Evolutionary conservation across 2,888 invertebrate species (phyloP).

Genomic region (Aphelenchoides bicaudatus): DNA sequence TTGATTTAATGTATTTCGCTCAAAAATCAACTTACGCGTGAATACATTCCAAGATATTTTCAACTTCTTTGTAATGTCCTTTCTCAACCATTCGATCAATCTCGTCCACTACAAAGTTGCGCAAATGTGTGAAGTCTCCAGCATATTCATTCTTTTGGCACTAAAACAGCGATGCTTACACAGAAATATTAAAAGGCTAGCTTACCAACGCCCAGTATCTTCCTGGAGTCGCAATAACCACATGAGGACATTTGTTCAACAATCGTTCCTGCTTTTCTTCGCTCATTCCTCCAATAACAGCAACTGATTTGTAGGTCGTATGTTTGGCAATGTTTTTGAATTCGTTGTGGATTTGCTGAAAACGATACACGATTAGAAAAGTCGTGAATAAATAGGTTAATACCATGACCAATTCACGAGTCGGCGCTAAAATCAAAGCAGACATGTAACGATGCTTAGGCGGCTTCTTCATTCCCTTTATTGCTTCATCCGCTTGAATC

Average conservation of each 20-base stretch:
- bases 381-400: too few relatives aligned
- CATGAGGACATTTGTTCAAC: conserved; percentile 73
- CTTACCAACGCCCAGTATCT: conserved; percentile 87
- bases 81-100: conserved; percentile 96
- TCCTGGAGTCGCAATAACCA: conserved; percentile 94
- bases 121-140: conserved; percentile 59
- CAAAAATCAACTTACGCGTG: conserved; percentile 67
- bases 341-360: conserved; percentile 86
- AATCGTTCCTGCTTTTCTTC: conserved; percentile 87
- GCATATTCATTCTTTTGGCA: conserved; percentile 44
- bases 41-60: conserved; percentile 74
- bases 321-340: conserved; percentile 73
- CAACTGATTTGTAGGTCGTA: conserved; percentile 71
- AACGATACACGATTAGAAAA: too few relatives aligned
- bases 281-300: conserved; percentile 89
- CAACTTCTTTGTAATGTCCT: conserved; percentile 89
- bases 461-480: conserved; percentile 6
- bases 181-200: conserved; percentile 60
- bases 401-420: conserved; percentile 88
- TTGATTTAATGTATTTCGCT: not conserved
- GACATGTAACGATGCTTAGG: conserved; percentile 65
- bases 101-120: conserved; percentile 87
- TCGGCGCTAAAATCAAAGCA: conserved; percentile 87
- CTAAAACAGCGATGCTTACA: conserved; percentile 25
- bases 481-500: conserved; percentile 28